Base-by-base conservation (phyloP, 30 jellyfish, hydroid and myxozoan species). In the Aurelia aurita region DNA sequence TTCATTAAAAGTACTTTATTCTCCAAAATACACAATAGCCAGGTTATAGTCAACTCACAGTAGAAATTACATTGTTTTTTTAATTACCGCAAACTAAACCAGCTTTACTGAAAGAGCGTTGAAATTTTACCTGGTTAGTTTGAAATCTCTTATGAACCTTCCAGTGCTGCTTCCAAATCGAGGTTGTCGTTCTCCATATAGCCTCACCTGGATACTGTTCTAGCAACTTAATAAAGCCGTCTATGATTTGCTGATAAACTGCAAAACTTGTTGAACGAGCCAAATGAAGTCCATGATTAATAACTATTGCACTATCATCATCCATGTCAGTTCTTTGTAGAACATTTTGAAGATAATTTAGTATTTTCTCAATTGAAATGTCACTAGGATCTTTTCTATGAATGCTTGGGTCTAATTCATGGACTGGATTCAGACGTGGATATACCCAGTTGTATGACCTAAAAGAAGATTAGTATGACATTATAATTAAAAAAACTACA, bases 401-500 rank as follows among this genome's bases (percentile, higher is more conserved):
- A 27, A 92, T 92, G 47, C 96, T 53, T 44, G 91, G 82, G 45
- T 92, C 98, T 55, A 79, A 89, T 57, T 81, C 91, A 60, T 61
- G 95, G 2, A 49, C 83, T 3, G 97, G 89, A 68, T 92, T 58
- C 87, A 87, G 49, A 11, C 98, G 92, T 0, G 98, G 98, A 53
- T 92, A 92, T 12, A 92, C 84, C 98, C 98, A 92, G 74, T 92
- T 92, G 92, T 92, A 92, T 2, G 95, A 72, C 60, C 98, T 92
- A 78, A 3, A 58, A 70, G 44, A 32, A 35, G 31, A 39, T 39
- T 15, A 9, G 9, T 5, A 39, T 39, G 51, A 39, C 51, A 34
- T 34, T n/a, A n/a, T n/a, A n/a, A n/a, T n/a, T n/a, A n/a, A n/a
- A n/a, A n/a, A n/a, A n/a, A n/a, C n/a, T n/a, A n/a, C n/a, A n/a